Conservation (phyloP, 2,888 invertebrate genomes). For the Syrphus vitripennis region DNA sequence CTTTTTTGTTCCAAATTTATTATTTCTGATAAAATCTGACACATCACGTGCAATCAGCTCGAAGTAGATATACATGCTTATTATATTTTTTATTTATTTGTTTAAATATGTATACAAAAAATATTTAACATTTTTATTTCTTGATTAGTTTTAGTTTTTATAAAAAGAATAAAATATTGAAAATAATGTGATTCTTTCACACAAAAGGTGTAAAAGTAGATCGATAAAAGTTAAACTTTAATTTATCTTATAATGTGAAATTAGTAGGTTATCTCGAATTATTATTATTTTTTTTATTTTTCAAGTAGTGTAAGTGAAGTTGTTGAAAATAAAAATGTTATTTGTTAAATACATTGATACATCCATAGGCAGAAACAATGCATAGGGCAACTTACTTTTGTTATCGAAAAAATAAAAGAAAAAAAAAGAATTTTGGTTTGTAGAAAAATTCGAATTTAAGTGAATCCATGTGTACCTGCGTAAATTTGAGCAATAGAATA, state of each 20-base stretch:
- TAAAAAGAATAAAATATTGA: background rate
- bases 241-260: slow-evolving; percentile 43
- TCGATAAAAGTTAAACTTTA: slow-evolving; percentile 40
- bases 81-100: background rate
- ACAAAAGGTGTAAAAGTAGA: slow-evolving; percentile 11
- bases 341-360: slow-evolving; percentile 46
- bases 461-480: slow-evolving; percentile 61
- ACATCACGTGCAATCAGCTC: slow-evolving; percentile 39
- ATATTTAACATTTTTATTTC: background rate
- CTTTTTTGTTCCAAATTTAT: background rate
- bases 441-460: slow-evolving; percentile 32
- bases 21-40: background rate
- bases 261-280: slow-evolving; percentile 57
- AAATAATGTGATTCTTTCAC: slow-evolving; percentile 12
- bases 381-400: slow-evolving; percentile 4
- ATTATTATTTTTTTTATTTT: slow-evolving; percentile 32
- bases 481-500: slow-evolving; percentile 53
- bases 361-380: slow-evolving; percentile 50
- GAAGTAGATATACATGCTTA: slow-evolving; percentile 26
- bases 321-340: slow-evolving; percentile 60
- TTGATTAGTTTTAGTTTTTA: background rate
- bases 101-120: background rate
- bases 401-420: too few species aligned
- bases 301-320: slow-evolving; percentile 28
- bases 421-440: background rate